Conservation (phyloP, 2,797 vertebrate genomes). For the Sebastes wilsoni region DNA sequence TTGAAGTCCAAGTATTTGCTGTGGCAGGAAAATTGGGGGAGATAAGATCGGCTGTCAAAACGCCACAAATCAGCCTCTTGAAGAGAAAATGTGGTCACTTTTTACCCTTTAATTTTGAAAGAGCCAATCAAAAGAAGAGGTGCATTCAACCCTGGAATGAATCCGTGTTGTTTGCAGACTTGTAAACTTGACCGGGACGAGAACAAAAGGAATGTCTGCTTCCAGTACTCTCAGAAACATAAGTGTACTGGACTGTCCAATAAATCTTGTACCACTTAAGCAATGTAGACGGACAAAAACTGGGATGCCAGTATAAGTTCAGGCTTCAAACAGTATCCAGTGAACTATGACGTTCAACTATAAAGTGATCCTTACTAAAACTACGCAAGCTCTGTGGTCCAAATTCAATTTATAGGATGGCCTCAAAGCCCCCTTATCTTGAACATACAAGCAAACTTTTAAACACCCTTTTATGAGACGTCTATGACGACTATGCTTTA, state of each 20-base stretch:
- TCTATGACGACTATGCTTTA: neutral
- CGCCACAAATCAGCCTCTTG: conserved; percentile 3
- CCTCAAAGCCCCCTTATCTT: conserved; percentile 20
- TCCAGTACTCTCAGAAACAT: conserved; percentile 13
- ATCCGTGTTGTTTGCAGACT: conserved; percentile 14
- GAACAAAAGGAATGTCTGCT: conserved; percentile 33
- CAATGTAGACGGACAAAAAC: conserved; percentile 28
- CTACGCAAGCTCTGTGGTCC: neutral
- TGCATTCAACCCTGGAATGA: conserved; percentile 1
- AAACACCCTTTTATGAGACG: conserved; percentile 18
- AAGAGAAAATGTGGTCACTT: neutral
- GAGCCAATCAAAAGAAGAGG: conserved; percentile 13
- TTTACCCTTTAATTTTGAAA: neutral
- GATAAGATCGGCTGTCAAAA: conserved; percentile 20
- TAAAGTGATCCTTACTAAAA: conserved; percentile 26
- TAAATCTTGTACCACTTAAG: conserved; percentile 39
- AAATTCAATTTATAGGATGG: neutral
- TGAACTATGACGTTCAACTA: conserved; percentile 21
- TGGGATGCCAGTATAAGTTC: neutral
- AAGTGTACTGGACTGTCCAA: conserved; percentile 31
- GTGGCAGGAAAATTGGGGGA: neutral
- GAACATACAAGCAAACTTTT: neutral
- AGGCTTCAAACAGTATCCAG: conserved; percentile 17
- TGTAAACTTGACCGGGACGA: neutral
- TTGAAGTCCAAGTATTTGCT: conserved; percentile 14